Base-by-base conservation (phyloP, 2,797 vertebrate genomes). In the Oryzias sinensis region DNA sequence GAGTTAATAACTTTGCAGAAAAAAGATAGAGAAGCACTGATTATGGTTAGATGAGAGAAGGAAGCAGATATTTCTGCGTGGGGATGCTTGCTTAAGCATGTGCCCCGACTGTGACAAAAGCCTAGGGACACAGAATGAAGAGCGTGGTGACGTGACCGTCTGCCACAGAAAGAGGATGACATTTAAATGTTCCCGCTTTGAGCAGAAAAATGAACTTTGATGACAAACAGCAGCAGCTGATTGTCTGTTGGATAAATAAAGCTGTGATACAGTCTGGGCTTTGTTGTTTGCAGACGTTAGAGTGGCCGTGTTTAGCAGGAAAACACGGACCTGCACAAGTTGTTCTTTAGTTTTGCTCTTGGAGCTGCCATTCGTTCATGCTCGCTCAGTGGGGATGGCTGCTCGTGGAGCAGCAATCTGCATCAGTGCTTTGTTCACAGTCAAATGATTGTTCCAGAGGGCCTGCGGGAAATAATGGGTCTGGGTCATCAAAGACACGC, bases 361-460 rank as follows among this genome's bases (percentile, higher is more conserved):
- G 55, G 50, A 49, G 17, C 53, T 53, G 49, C 56, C 57, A 68
- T 70, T 33, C 25, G 44, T 59, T 49, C 45, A 14, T 61, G 49
- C 45, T 27, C 24, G 37, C 46, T 4, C 45, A 60, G 56, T 50
- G 68, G 49, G 58, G 56, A 68, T 68, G 65, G 76, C 67, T 87
- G 70, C 59, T 71, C 56, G 64, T 58, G 55, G 59, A 72, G 62
- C 72, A 72, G 68, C 72, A 69, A 62, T 75, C 68, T 77, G 55
- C 62, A 62, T 83, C 71, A 40, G 58, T 74, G 79, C 87, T 87
- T 82, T 80, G 85, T 90, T 86, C 72, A 67, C 77, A 74, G 65
- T 83, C 77, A 56, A 76, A 77, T 76, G 86, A 85, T 76, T 86
- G 76, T 89, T 90, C 84, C 75, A 86, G 86, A 89, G 87, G 67